Base-by-base conservation (phyloP, 2,888 invertebrate genomes). In the Myopa testacea region DNA sequence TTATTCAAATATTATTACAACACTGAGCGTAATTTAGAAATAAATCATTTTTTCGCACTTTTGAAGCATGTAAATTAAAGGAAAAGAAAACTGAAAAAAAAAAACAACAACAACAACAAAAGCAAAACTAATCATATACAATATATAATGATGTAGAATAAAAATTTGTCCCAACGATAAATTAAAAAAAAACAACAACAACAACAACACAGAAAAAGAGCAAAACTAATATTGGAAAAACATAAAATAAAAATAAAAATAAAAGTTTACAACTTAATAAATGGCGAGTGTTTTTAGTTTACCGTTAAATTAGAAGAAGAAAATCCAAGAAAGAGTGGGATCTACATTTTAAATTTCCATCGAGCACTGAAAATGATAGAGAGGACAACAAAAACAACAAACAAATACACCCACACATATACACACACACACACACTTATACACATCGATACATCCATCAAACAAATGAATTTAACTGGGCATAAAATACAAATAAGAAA, bases 111-210 rank as follows among this genome's bases (percentile, higher is more conserved):
- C 26, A 71, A 75, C 75, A 80, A 81, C 73, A 74, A 77, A 74
- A 77, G 69, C 65, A 81, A 78, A 73, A 76, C 80, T 68, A 79
- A 80, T 78, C 78, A 76, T 74, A 75, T 68, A 75, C 77, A 80
- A 37, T 79, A 75, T 74, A 12, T 19, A 71, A 76, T 74, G 63
- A 45, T 80, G 78, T 77, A 79, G 72, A 62, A 74, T 74, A 74
- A 45, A 85, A 85, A 87, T 86, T 86, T 87, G 86, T 87, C 86
- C 86, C 86, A 86, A 86, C 86, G 86, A 86, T 87, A 86, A 87
- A 84, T 85, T 83, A 84, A 82, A 83, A 65, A 2, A 65, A 38
- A 65, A 14, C 34, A 34, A 65, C 69, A 73, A 52, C 79, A 76
- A 79, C 70, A 78, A 79, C 14, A 76, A 79, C 58, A 77, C 63